Evolutionary conservation across 2,888 invertebrate genomes (phyloP).

Genomic region (Protodeltote pygarga): DNA sequence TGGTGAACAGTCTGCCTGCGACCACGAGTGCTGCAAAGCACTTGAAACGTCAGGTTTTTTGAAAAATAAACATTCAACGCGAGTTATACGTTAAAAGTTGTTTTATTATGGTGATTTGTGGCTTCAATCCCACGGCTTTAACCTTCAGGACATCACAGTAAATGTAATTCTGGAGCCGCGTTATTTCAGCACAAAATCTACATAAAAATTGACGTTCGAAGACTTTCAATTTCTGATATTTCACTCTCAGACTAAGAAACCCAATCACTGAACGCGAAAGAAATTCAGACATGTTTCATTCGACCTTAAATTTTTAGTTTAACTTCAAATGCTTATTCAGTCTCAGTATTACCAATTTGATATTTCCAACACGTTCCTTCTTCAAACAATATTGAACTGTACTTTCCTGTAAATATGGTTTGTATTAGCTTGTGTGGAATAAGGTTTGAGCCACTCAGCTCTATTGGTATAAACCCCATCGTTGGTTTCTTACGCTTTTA

Average conservation of each 20-base stretch:
- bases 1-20: too few relatives aligned
- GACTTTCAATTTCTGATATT: too few relatives aligned
- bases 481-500: conserved; percentile 29
- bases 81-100: too few relatives aligned
- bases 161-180: too few relatives aligned
- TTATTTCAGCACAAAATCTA: too few relatives aligned
- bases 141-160: too few relatives aligned
- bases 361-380: conserved; percentile 9
- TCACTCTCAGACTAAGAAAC: conserved; percentile 2
- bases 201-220: too few relatives aligned
- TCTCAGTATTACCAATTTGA: conserved; percentile 29
- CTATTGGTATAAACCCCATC: conserved; percentile 14
- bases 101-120: too few relatives aligned
- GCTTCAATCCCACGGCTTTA: too few relatives aligned
- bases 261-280: conserved; percentile 8
- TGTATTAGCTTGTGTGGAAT: conserved; percentile 6
- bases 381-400: conserved; percentile 15
- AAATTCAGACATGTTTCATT: conserved; percentile 29
- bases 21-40: too few relatives aligned
- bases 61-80: too few relatives aligned
- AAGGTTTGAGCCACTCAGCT: conserved; percentile 20
- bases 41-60: too few relatives aligned
- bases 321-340: conserved; percentile 38
- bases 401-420: conserved; percentile 7
- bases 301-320: conserved; percentile 44